These are phyloP conservation scores for Dryobates pubescens DNA, from an alignment of 2,797 vertebrate genomes.

Conservation along the genomic window DNA sequence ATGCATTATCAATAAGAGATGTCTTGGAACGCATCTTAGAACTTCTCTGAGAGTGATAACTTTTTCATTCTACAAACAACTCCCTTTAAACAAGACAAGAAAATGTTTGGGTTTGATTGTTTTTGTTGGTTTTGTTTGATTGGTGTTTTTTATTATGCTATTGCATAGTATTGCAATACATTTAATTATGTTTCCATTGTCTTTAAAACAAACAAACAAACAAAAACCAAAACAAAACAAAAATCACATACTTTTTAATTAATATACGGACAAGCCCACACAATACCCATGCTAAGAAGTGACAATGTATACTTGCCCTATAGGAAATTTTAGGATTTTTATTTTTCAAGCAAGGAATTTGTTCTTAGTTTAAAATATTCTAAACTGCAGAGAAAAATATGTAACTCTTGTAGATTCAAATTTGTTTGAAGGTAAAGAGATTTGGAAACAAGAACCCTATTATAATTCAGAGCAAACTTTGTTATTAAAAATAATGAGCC, in stretches of 20 bases:
- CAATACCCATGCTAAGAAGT: neutral
- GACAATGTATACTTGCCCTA: neutral
- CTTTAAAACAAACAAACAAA: neutral
- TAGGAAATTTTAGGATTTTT: neutral
- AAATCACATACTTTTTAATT: neutral
- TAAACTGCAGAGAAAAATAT: neutral
- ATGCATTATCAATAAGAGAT: neutral
- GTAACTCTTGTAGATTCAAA: neutral
- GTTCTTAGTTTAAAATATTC: neutral
- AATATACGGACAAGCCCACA: neutral
- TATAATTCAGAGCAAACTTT: neutral
- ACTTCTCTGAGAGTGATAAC: neutral
- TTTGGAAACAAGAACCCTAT: neutral
- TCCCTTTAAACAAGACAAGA: neutral
- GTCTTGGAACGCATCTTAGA: neutral
- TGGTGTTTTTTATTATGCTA: neutral
- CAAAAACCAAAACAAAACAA: no score
- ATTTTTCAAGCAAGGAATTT: neutral
- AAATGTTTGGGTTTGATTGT: neutral
- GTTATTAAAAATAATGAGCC: neutral
- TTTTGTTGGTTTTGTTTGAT: neutral
- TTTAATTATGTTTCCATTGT: neutral
- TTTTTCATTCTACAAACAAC: neutral
- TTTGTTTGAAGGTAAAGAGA: neutral
- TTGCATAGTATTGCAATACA: neutral